A percentile compares a stretch with the other conserved stretches of the same genome.
Evolutionary conservation across 1,140 invertebrate genomes (phyloP).

Genomic region (Ips nitidus): DNA sequence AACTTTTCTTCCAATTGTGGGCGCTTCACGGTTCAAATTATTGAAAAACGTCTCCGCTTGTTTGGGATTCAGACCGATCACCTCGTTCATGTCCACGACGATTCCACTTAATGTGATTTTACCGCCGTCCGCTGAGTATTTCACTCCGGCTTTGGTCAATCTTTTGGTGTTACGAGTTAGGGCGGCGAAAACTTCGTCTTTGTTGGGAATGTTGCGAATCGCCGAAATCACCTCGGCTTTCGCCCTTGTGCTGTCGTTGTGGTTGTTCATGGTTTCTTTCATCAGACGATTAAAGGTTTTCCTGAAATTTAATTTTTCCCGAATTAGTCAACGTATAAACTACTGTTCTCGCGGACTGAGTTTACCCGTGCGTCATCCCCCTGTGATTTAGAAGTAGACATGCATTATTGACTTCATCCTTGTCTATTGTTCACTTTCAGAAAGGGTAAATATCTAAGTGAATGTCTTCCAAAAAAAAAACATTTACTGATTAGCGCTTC

Average conservation of each 20-base stretch:
- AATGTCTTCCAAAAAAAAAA: no score
- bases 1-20: constrained; percentile 18
- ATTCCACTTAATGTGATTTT: constrained; percentile 44
- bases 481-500: no score
- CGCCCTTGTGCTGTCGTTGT: constrained; percentile 37
- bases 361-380: no score
- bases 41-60: constrained; percentile 29
- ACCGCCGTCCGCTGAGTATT: constrained; percentile 40
- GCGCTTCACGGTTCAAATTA: constrained; percentile 25
- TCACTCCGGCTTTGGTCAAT: constrained; percentile 43
- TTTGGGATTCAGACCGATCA: constrained; percentile 34
- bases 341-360: no score
- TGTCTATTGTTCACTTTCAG: no score
- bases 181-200: constrained; percentile 46
- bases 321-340: background rate
- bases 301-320: constrained; percentile 27
- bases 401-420: no score
- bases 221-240: constrained; percentile 47
- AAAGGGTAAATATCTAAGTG: no score
- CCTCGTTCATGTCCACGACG: constrained; percentile 42
- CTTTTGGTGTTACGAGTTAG: constrained; percentile 43
- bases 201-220: constrained; percentile 43
- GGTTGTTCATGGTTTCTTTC: constrained; percentile 42
- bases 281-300: constrained; percentile 46
- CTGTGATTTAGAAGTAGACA: no score